These are phyloP conservation scores for Hyalella azteca DNA, from an alignment of 2,888 invertebrate genomes.

Conservation along the genomic window DNA sequence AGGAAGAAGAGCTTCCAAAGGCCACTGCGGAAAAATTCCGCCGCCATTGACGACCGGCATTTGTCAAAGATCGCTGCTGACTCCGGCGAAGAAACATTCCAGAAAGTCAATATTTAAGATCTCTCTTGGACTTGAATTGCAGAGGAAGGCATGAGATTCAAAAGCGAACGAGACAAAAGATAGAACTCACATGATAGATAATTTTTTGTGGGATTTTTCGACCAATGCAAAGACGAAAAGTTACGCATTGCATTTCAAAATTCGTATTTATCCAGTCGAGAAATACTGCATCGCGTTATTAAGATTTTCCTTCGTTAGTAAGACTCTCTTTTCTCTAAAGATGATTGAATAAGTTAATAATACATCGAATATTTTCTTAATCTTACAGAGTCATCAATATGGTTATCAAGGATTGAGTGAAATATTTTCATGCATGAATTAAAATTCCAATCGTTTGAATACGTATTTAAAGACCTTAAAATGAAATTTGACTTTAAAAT, in stretches of 20 bases:
- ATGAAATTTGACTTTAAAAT: too few species aligned
- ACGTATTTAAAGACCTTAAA: too few species aligned
- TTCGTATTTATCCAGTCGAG: too few species aligned
- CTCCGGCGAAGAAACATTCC: background rate
- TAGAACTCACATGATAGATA: background rate
- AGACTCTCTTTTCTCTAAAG: too few species aligned
- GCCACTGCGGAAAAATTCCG: background rate
- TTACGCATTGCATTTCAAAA: background rate
- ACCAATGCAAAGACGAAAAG: background rate
- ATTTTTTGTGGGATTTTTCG: background rate
- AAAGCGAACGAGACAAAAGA: background rate
- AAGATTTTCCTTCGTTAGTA: too few species aligned
- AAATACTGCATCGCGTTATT: too few species aligned
- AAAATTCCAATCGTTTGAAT: too few species aligned
- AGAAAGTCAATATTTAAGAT: background rate
- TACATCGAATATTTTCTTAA: too few species aligned
- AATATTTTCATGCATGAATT: too few species aligned
- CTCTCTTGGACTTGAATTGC: background rate
- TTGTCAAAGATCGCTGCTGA: slow-evolving; percentile 18
- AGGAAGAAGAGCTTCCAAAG: background rate
- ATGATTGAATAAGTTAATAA: too few species aligned
- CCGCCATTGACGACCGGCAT: slow-evolving; percentile 1
- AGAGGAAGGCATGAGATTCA: background rate
- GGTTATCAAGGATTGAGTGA: too few species aligned
- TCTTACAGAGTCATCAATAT: too few species aligned